Percentiles rank a stretch among this genome's conserved stretches.
Conservation (phyloP, 2,888 invertebrate genomes). For the Axea sp. region DNA sequence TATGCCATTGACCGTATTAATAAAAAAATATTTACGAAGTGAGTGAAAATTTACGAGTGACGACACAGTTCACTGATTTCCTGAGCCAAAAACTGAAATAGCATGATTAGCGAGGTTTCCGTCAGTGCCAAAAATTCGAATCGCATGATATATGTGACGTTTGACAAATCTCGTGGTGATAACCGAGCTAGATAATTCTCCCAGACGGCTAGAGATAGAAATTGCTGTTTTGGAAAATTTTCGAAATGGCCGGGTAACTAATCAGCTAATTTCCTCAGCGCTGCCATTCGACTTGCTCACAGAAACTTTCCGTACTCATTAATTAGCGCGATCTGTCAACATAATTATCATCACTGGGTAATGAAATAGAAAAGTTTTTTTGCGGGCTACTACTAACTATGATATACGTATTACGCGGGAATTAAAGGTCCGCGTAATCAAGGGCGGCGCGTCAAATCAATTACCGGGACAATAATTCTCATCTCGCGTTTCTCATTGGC, state of each 20-base stretch:
- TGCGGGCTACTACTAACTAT: too few relatives aligned
- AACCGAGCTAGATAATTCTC: slow-evolving; percentile 25
- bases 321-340: slow-evolving; percentile 33
- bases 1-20: too few relatives aligned
- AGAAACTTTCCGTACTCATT: slow-evolving; percentile 35
- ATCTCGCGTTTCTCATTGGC: slow-evolving; percentile 32
- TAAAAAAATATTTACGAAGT: slow-evolving; percentile 16
- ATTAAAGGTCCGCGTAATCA: slow-evolving; percentile 31
- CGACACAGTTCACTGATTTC: slow-evolving; percentile 33
- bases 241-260: slow-evolving; percentile 2
- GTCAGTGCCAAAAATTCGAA: slow-evolving; percentile 57
- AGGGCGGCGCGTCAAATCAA: slow-evolving; percentile 37
- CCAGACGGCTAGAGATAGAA: slow-evolving; percentile 18
- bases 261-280: slow-evolving; percentile 8
- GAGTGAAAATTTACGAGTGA: slow-evolving; percentile 23
- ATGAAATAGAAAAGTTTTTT: slow-evolving; percentile 16
- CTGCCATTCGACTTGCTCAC: slow-evolving; percentile 6
- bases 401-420: slow-evolving; percentile 14
- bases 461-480: slow-evolving; percentile 39
- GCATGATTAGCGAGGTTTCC: slow-evolving; percentile 47
- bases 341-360: slow-evolving; percentile 6
- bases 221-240: slow-evolving; percentile 37
- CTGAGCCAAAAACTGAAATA: slow-evolving; percentile 35
- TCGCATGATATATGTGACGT: slow-evolving; percentile 48
- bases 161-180: slow-evolving; percentile 51